Percentiles rank a stretch among this genome's conserved stretches.
Evolutionary conservation across 1,140 invertebrate species (phyloP).

Genomic region (Tigriopus japonicus): DNA sequence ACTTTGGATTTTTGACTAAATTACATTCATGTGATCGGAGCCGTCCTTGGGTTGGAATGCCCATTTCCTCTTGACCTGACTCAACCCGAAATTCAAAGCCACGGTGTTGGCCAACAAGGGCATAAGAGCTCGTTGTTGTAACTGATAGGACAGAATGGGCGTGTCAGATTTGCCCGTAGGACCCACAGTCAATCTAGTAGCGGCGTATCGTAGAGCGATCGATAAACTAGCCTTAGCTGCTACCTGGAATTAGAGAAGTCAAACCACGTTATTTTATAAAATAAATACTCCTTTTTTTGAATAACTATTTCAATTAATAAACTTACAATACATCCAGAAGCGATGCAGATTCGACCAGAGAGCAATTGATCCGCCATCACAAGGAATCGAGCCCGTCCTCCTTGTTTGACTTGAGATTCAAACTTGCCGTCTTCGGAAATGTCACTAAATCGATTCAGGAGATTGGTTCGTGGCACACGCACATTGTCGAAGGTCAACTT

Average conservation of each 20-base stretch:
- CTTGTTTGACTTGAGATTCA: conserved; percentile 10
- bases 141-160: conserved; percentile 21
- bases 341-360: conserved; percentile 22
- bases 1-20: too few species aligned
- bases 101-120: conserved; percentile 20
- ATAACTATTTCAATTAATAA: not conserved
- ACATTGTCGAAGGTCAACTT: conserved; percentile 21
- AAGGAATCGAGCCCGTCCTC: conserved; percentile 19
- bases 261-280: too few species aligned
- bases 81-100: conserved; percentile 21
- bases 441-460: conserved; percentile 20
- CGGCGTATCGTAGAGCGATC: conserved; percentile 20
- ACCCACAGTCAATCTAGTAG: conserved; percentile 21
- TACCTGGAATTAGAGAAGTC: conserved; percentile 4
- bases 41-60: conserved; percentile 18
- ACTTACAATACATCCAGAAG: conserved; percentile 13
- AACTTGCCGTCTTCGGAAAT: conserved; percentile 17
- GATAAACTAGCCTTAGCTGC: conserved; percentile 17
- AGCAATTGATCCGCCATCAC: conserved; percentile 22
- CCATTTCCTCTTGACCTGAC: conserved; percentile 21
- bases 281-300: conserved; percentile 17
- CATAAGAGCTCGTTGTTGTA: conserved; percentile 21
- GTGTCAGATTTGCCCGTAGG: conserved; percentile 22
- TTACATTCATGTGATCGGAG: conserved; percentile 18
- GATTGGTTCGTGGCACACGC: conserved; percentile 20